These are phyloP conservation scores for Eulemur macaco DNA, from an alignment of 2,113 vertebrate genomes.

Conservation along the genomic window DNA sequence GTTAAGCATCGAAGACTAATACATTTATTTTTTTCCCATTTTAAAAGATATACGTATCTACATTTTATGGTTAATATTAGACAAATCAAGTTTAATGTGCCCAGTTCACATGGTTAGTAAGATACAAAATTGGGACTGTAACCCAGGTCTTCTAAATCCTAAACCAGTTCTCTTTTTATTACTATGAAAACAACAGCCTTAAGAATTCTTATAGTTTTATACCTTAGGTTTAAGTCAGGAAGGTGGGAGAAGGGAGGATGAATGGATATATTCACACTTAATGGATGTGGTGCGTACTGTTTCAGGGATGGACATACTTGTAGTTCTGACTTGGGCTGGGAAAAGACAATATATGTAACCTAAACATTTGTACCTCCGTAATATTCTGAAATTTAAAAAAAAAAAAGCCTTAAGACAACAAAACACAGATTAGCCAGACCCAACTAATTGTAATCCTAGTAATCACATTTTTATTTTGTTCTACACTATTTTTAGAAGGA, in stretches of 20 bases:
- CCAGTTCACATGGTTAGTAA: background rate
- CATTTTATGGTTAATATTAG: background rate
- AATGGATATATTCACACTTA: too few relatives aligned
- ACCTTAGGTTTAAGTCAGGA: too few relatives aligned
- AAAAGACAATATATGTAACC: too few relatives aligned
- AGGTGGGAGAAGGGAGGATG: too few relatives aligned
- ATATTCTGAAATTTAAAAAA: background rate
- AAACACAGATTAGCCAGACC: background rate
- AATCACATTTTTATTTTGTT: background rate
- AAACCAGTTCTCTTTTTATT: background rate
- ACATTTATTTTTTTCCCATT: background rate
- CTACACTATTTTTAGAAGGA: background rate
- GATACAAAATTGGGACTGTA: background rate
- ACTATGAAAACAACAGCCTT: background rate
- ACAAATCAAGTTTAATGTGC: background rate
- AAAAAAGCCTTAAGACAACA: background rate
- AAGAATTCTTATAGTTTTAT: background rate
- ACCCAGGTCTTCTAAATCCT: background rate
- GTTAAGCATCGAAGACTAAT: background rate
- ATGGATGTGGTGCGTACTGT: too few relatives aligned
- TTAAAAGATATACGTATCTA: background rate
- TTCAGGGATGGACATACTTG: too few relatives aligned
- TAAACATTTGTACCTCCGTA: too few relatives aligned
- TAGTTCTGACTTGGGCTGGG: too few relatives aligned
- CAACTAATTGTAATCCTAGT: background rate